These are phyloP conservation scores for Hemichromis elongatus DNA, from an alignment of 2,113 vertebrate genomes.

Conservation along the genomic window DNA sequence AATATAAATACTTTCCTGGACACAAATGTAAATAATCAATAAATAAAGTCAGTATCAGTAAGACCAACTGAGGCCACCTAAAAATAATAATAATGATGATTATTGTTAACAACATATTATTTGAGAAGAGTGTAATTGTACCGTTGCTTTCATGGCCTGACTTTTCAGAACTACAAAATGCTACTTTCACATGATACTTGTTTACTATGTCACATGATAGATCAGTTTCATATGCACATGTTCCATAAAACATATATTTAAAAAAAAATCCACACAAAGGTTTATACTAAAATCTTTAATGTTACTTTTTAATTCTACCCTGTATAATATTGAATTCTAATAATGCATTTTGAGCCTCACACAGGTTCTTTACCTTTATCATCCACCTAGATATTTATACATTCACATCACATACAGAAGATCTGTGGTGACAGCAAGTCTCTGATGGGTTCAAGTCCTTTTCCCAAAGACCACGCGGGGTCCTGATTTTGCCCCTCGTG, in stretches of 20 bases:
- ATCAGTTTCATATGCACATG: background rate
- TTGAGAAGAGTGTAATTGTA: background rate
- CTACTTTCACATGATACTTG: background rate
- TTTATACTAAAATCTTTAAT: background rate
- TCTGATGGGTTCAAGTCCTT: conserved; percentile 12
- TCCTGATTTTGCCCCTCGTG: conserved; percentile 26
- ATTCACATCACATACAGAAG: background rate
- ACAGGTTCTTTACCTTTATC: background rate
- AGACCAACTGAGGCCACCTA: background rate
- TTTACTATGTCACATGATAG: background rate
- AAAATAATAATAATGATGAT: background rate
- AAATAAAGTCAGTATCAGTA: background rate
- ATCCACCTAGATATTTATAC: background rate
- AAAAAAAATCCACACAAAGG: background rate
- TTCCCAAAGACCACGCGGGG: conserved; percentile 67
- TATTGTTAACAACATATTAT: background rate
- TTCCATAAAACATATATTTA: background rate
- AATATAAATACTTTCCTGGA: background rate
- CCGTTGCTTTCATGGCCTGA: no score
- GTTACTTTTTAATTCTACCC: background rate
- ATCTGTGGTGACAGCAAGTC: background rate
- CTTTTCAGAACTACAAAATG: background rate
- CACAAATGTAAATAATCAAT: background rate
- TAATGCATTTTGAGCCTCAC: background rate
- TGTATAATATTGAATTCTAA: background rate